Base-by-base conservation (phyloP, 2,888 invertebrate species). In the Bombylius discolor region DNA sequence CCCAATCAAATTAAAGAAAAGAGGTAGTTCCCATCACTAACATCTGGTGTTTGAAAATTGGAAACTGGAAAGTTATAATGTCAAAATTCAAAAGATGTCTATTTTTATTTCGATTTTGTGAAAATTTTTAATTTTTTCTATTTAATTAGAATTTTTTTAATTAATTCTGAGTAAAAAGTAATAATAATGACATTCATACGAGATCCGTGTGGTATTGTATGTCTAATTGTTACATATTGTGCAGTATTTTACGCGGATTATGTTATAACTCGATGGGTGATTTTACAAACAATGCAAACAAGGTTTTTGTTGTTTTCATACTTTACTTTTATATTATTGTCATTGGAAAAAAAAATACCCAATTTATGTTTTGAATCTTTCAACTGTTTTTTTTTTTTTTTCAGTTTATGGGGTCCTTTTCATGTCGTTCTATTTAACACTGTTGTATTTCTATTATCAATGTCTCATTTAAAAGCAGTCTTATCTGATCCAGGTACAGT, bases 401-500 rank as follows among this genome's bases (percentile, higher is more conserved):
- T 55, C 68, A 90, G 89, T 66, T 76, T 89, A 64, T 90, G 89
- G 89, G 89, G 87, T 54, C 83, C 88, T 47, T 77, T 90, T 60
- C 85, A 91, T 72, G 86, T 86, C 7, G 78, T 89, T 36, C 70
- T 83, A 50, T 92, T 91, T 75, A 92, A 92, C 69, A 81, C 83
- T 1, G 75, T 91, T 12, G 79, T 91, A 55, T 81, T 90, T 65
- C 74, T 92, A 53, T 73, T 90, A 59, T 75, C 81, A 52, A 80
- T 88, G 74, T 80, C 91, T 4, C 92, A 93, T 71, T 66, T 87
- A n/a, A 80, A 88, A 66, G 90, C 92, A 9, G 89, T 91, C 56
- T 80, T 89, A 64, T 88, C 89, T n/a, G 92, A 93, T 76, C 92
- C 93, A 5, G 92, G 92, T 4, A 82, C 86, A 52, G 88, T 93